Percentiles rank a stretch among this genome's conserved stretches.
Conservation (phyloP, 2,113 vertebrate species). For the Rhea americana region DNA sequence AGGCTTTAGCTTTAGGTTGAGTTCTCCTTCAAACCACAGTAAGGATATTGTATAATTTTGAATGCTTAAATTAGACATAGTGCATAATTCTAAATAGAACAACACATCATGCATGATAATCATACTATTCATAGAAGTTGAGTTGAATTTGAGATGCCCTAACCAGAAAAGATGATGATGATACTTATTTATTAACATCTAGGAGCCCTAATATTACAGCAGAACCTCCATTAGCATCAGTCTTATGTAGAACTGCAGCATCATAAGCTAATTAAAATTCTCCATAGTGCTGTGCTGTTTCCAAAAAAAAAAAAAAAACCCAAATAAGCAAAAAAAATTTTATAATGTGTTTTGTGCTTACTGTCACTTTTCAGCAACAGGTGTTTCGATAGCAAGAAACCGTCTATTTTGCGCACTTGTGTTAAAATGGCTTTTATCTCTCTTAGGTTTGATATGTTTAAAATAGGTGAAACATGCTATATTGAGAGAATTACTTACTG, state of each 20-base stretch:
- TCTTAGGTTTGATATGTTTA: constrained; percentile 59
- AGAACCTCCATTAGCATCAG: constrained; percentile 34
- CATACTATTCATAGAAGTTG: constrained; percentile 39
- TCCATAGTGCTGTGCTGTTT: constrained; percentile 48
- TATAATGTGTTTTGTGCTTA: constrained; percentile 60
- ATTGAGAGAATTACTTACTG: constrained; percentile 53
- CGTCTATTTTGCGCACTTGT: constrained; percentile 57
- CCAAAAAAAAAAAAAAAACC: constrained; percentile 52
- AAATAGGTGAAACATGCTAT: constrained; percentile 65
- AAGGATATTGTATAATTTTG: constrained; percentile 65
- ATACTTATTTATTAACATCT: constrained; percentile 20
- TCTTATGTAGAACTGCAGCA: not conserved
- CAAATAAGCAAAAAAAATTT: not conserved
- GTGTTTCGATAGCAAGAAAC: constrained; percentile 67
- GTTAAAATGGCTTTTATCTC: constrained; percentile 58
- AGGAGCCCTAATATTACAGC: constrained; percentile 26
- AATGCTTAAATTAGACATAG: constrained; percentile 54
- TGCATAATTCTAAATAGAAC: constrained; percentile 46
- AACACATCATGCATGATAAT: constrained; percentile 33
- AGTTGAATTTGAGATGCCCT: constrained; percentile 15
- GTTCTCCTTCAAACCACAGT: constrained; percentile 45
- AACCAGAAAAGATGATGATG: not conserved
- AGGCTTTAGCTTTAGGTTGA: constrained; percentile 53
- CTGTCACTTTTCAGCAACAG: constrained; percentile 63
- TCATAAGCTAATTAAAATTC: constrained; percentile 60